Base-by-base conservation (phyloP, 2,113 vertebrate genomes). In the Seriola aureovittata region DNA sequence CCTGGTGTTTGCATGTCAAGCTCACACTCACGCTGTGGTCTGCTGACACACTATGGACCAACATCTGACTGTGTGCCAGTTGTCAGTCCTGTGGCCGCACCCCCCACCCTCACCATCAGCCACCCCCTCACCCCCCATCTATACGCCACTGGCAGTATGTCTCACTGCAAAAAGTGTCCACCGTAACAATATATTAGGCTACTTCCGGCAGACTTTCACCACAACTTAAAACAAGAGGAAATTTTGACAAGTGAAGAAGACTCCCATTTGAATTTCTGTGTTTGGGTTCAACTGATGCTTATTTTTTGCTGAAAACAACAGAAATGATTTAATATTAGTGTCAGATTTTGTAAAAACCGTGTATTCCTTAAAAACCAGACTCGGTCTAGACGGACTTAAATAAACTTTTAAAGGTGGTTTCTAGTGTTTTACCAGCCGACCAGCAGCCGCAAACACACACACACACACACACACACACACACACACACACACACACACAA, bases 1-100 rank as follows among this genome's bases (percentile, higher is more conserved):
- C 91, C 90, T 81, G 92, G 75, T 87, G 90, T 92, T 94, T 93
- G 92, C 93, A 94, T 94, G 91, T 91, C 93, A 91, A 71, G 74
- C 44, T 84, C 67, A 89, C 63, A 69, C 75, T 84, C 42, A 58
- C 82, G 29, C 82, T 78, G 67, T 50, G 64, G 62, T 55, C 67
- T 3, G 17, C 64, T 84, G 85, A 79, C 67, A 83, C 81, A 82
- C 78, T 92, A 9, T 88, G 86, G 85, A 60, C 71, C 78, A 62
- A 80, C 85, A 90, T 86, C 91, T 91, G 81, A 85, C 60, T 70
- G 79, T 36, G 73, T 88, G 75, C 58, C 87, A 84, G 82, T 85
- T 90, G 88, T 81, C 84, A 88, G 72, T 82, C 63, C 84, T 78
- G 65, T 88, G 75, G 81, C 89, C 87, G 73, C 90, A 60, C 83